A percentile compares a stretch with the other conserved stretches of the same genome.
Evolutionary conservation across 2,113 vertebrate genomes (phyloP).

Genomic region (Rhinichthys klamathensis): DNA sequence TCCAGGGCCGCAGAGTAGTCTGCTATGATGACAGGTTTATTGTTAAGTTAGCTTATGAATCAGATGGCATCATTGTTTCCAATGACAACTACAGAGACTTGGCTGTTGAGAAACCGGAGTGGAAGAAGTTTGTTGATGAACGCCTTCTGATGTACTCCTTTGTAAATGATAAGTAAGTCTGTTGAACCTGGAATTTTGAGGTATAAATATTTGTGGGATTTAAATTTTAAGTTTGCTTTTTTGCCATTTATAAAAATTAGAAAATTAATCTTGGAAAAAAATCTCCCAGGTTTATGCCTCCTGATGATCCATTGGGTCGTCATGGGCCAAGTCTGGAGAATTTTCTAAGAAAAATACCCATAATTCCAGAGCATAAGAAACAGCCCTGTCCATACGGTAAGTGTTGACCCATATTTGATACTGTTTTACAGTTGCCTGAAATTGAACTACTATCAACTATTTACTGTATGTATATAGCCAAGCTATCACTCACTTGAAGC

Average conservation of each 20-base stretch:
- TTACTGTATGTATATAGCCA: background rate
- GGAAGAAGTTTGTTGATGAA: slow-evolving; percentile 98
- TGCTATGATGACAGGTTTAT: slow-evolving; percentile 98
- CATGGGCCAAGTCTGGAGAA: slow-evolving; percentile 96
- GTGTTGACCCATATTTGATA: background rate
- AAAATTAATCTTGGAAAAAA: no score
- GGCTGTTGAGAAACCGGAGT: slow-evolving; percentile 95
- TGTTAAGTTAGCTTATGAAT: slow-evolving; percentile 94
- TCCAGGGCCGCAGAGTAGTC: slow-evolving; percentile 94
- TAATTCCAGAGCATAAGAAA: slow-evolving; percentile 96
- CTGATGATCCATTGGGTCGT: slow-evolving; percentile 94
- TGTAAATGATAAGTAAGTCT: slow-evolving; percentile 96
- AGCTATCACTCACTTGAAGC: background rate
- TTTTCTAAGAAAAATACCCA: slow-evolving; percentile 92
- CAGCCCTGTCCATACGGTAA: slow-evolving; percentile 97
- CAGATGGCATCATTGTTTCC: slow-evolving; percentile 95
- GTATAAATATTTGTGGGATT: background rate
- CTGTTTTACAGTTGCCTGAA: background rate
- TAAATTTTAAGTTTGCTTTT: background rate
- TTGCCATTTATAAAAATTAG: background rate
- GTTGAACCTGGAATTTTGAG: background rate
- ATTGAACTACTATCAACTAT: no score
- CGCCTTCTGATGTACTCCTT: slow-evolving; percentile 97
- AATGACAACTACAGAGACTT: slow-evolving; percentile 98
- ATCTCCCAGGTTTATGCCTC: slow-evolving; percentile 89